Evolutionary conservation across 2,797 vertebrate genomes (phyloP).

Genomic region (Poliocrania exsul): DNA sequence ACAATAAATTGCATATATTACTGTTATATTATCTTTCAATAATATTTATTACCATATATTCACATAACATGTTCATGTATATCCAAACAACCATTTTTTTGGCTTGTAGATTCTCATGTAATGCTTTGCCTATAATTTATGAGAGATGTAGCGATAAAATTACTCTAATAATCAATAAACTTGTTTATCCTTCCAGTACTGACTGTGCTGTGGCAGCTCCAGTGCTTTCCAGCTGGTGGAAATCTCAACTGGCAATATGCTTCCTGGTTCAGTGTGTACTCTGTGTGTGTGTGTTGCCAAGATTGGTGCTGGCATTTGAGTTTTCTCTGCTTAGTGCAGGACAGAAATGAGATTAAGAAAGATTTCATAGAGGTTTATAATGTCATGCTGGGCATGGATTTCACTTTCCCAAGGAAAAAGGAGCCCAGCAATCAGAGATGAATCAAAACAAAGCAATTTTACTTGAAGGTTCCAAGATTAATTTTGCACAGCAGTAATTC

Average conservation of each 20-base stretch:
- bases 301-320: background rate
- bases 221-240: background rate
- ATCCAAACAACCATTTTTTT: background rate
- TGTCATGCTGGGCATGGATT: background rate
- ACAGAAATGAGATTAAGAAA: background rate
- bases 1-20: background rate
- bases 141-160: background rate
- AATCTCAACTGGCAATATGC: background rate
- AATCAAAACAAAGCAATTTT: background rate
- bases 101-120: background rate
- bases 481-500: background rate
- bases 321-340: background rate
- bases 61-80: background rate
- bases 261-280: background rate
- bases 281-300: background rate
- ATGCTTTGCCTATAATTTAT: background rate
- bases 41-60: background rate
- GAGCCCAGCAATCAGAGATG: background rate
- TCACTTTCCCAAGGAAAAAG: background rate
- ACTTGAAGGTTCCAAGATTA: background rate
- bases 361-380: background rate
- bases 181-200: background rate
- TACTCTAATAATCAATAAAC: background rate
- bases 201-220: background rate
- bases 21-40: background rate